Evolutionary conservation across 2,888 invertebrate species (phyloP).

Genomic region (Sarcophaga subvicina): DNA sequence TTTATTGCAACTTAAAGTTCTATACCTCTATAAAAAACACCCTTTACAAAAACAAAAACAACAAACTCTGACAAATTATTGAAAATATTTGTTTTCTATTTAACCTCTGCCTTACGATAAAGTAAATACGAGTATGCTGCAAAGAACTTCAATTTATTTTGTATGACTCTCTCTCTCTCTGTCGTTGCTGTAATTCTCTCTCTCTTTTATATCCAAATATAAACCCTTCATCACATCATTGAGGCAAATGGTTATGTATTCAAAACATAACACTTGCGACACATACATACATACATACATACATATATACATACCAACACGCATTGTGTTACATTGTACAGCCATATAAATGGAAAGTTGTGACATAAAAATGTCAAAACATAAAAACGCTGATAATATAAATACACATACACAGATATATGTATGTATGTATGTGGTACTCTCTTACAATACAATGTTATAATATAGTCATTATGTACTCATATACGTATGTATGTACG

Average conservation of each 20-base stretch:
- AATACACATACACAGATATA: not conserved
- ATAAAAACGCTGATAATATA: not conserved
- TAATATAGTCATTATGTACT: too few species aligned
- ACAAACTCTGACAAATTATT: slow-evolving; percentile 8
- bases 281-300: not conserved
- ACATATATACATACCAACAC: not conserved
- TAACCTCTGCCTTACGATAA: slow-evolving; percentile 20
- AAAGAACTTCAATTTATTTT: not conserved
- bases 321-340: not conserved
- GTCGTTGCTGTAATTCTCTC: not conserved
- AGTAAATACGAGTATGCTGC: not conserved
- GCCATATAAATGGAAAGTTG: not conserved
- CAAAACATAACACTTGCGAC: not conserved
- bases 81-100: slow-evolving; percentile 33
- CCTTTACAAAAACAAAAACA: too few species aligned
- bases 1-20: too few species aligned
- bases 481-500: not conserved
- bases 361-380: not conserved
- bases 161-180: not conserved
- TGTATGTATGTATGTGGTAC: not conserved
- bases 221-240: too few species aligned
- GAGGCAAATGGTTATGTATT: too few species aligned
- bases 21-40: too few species aligned
- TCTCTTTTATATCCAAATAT: not conserved
- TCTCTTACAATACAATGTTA: not conserved